A percentile compares a stretch with the other conserved stretches of the same genome.
These are phyloP conservation scores for Picathartes gymnocephalus DNA, from an alignment of 2,113 vertebrate species.

Conservation along the genomic window DNA sequence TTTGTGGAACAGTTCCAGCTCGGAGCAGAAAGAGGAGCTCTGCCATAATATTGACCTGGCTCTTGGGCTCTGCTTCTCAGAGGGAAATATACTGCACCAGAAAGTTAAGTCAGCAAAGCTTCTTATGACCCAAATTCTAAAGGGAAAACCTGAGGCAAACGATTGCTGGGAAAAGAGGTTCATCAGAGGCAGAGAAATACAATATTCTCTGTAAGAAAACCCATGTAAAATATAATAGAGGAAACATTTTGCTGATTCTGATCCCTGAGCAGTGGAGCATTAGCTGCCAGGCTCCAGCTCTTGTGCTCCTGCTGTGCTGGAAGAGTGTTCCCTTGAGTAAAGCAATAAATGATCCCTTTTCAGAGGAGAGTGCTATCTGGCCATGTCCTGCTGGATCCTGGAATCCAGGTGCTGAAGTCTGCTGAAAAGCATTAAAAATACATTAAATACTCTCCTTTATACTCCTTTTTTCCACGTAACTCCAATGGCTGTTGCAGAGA, in stretches of 20 bases:
- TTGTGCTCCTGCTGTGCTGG: background rate
- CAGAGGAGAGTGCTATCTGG: background rate
- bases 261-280: background rate
- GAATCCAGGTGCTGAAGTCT: background rate
- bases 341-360: background rate
- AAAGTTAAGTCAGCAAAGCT: slow-evolving; percentile 44
- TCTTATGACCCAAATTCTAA: slow-evolving; percentile 30
- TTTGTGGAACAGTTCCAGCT: slow-evolving; percentile 51
- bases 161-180: slow-evolving; percentile 31
- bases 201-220: background rate
- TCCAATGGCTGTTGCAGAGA: background rate
- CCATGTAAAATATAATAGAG: background rate
- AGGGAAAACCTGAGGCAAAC: slow-evolving; percentile 26
- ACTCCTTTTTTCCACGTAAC: background rate
- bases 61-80: background rate
- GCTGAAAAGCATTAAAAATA: background rate
- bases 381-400: background rate
- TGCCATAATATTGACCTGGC: background rate
- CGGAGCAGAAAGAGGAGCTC: background rate
- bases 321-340: background rate
- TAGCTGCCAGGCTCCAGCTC: background rate
- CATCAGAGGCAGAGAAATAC: slow-evolving; percentile 23
- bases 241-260: slow-evolving; percentile 3
- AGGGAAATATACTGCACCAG: background rate
- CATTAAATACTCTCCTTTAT: background rate